A percentile compares a stretch with the other conserved stretches of the same genome.
phyloP scores from a whole-genome alignment of 92 coral and sea anemone species.

The Epizoanthus ramosus region DNA sequence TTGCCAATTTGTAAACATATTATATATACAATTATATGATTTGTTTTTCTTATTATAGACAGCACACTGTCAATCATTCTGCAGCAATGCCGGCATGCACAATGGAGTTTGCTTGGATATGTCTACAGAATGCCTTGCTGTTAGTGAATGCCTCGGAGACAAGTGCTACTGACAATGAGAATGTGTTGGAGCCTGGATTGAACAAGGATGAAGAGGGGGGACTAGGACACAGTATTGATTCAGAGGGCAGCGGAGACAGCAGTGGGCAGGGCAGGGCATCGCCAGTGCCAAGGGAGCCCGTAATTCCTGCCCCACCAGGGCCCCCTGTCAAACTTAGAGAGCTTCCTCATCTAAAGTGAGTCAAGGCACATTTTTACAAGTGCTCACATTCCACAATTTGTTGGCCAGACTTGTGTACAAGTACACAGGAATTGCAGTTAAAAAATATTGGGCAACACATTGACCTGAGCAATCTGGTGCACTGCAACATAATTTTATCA shows the following conservation, averaged over 20 bases:
- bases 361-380: neutral
- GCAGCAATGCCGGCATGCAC: slow-evolving; percentile 99
- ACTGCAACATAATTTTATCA: no score
- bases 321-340: slow-evolving; percentile 94
- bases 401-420: no score
- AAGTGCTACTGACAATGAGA: slow-evolving; percentile 48
- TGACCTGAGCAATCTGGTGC: no score
- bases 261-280: slow-evolving; percentile 63
- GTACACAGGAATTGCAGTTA: no score
- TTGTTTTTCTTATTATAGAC: slow-evolving; percentile 27
- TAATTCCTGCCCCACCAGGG: slow-evolving; percentile 92
- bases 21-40: neutral
- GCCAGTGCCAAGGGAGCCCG: slow-evolving; percentile 64
- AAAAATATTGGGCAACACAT: no score
- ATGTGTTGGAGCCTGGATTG: slow-evolving; percentile 57
- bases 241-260: slow-evolving; percentile 64
- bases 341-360: slow-evolving; percentile 85
- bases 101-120: slow-evolving; percentile 88
- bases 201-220: slow-evolving; percentile 61
- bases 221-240: slow-evolving; percentile 60
- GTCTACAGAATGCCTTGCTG: slow-evolving; percentile 94
- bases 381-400: no score
- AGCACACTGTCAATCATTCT: slow-evolving; percentile 75
- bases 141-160: slow-evolving; percentile 69
- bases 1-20: no score